Conservation (phyloP, 1,140 invertebrate genomes). For the Sogatella furcifera region DNA sequence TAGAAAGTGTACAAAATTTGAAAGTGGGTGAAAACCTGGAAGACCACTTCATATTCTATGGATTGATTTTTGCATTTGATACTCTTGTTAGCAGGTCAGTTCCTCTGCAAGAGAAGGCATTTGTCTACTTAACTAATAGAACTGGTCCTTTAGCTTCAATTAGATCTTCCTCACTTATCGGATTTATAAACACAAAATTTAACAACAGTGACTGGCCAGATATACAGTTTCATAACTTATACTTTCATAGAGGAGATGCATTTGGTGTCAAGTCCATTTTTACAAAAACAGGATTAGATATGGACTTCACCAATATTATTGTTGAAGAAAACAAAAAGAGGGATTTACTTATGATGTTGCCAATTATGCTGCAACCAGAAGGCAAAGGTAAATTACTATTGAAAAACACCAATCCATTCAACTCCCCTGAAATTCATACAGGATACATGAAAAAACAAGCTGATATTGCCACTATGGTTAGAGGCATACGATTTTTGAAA, state of each 20-base stretch:
- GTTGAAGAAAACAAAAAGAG: slow-evolving; percentile 35
- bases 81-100: neutral
- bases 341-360: slow-evolving; percentile 41
- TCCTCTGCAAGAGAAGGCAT: neutral
- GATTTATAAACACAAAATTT: neutral
- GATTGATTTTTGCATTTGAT: neutral
- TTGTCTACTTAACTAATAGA: neutral
- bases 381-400: slow-evolving; percentile 38
- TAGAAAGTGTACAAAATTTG: slow-evolving; percentile 18
- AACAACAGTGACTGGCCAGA: neutral
- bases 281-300: slow-evolving; percentile 35
- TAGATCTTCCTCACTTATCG: neutral
- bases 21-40: slow-evolving; percentile 37
- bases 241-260: neutral
- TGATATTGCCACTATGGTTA: slow-evolving; percentile 24
- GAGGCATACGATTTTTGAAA: slow-evolving; percentile 40
- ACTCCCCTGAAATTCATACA: slow-evolving; percentile 46
- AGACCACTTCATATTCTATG: slow-evolving; percentile 30
- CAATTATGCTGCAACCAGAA: slow-evolving; percentile 36
- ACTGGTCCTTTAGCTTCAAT: neutral
- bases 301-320: slow-evolving; percentile 54
- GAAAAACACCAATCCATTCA: slow-evolving; percentile 37
- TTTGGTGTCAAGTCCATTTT: slow-evolving; percentile 53
- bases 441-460: slow-evolving; percentile 34
- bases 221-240: slow-evolving; percentile 40